Percentiles rank a stretch among this genome's conserved stretches.
phyloP scores from a whole-genome alignment of 2,888 invertebrate species.

The Petrolisthes manimaculis region DNA sequence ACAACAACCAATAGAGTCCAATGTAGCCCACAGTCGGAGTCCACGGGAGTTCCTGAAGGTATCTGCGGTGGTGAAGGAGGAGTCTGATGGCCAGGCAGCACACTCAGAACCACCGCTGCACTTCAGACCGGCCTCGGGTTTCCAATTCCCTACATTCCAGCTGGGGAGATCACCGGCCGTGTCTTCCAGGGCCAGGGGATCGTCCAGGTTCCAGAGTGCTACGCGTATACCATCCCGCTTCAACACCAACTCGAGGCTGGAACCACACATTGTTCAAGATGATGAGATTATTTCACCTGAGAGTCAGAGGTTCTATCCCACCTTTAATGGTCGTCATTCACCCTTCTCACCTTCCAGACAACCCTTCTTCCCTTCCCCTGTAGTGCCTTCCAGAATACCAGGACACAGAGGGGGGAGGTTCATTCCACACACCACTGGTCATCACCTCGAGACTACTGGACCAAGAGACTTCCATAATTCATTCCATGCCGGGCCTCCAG shows the following conservation, averaged over 20 bases:
- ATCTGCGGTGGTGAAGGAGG: constrained; percentile 5
- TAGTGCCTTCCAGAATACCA: constrained; percentile 29
- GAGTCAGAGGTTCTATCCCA: constrained; percentile 53
- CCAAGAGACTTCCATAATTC: constrained; percentile 59
- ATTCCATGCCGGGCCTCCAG: constrained; percentile 38
- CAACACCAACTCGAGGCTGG: constrained; percentile 12
- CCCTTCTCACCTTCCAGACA: constrained; percentile 30
- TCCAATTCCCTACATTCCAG: constrained; percentile 42
- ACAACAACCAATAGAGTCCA: constrained; percentile 11
- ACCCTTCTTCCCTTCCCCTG: constrained; percentile 47
- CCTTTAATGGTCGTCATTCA: constrained; percentile 35
- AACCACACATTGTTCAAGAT: constrained; percentile 1
- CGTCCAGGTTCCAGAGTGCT: neutral
- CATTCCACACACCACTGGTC: constrained; percentile 35
- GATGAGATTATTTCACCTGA: constrained; percentile 43
- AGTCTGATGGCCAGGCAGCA: neutral
- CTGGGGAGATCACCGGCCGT: neutral
- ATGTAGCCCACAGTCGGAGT: constrained; percentile 25
- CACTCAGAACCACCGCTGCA: constrained; percentile 19
- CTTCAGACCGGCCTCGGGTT: constrained; percentile 39
- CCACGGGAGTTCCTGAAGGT: constrained; percentile 12
- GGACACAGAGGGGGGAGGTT: constrained; percentile 35
- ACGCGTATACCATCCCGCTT: neutral
- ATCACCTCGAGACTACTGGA: constrained; percentile 32
- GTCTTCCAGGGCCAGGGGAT: neutral